Percentiles rank a stretch among this genome's conserved stretches.
Evolutionary conservation across 1,140 invertebrate species (phyloP).

Genomic region (Hyles euphorbiae): DNA sequence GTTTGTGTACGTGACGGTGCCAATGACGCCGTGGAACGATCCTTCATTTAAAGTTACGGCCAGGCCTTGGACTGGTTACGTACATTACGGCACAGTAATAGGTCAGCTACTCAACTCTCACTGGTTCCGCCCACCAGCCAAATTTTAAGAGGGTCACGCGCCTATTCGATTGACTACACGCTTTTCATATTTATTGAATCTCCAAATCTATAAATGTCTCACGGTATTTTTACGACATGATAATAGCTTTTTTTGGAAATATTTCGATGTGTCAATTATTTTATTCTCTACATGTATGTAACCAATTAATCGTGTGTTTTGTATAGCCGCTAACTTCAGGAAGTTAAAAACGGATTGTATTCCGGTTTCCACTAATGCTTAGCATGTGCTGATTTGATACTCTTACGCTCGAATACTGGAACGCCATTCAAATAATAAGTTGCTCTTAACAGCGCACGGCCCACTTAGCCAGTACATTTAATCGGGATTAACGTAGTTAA

Average conservation of each 20-base stretch:
- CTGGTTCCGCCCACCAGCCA: slow-evolving; percentile 29
- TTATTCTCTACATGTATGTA: slow-evolving; percentile 1
- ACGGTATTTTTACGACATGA: too few relatives aligned
- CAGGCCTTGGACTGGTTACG: slow-evolving; percentile 29
- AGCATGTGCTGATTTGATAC: too few relatives aligned
- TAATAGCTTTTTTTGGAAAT: neutral
- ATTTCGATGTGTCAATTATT: neutral
- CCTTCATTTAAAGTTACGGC: slow-evolving; percentile 27
- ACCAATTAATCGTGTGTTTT: neutral
- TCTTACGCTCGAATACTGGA: too few relatives aligned
- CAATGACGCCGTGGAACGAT: slow-evolving; percentile 14
- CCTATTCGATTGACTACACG: slow-evolving; percentile 17
- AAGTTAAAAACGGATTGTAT: neutral
- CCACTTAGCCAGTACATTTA: too few relatives aligned
- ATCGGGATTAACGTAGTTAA: too few relatives aligned
- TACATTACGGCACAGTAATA: slow-evolving; percentile 18
- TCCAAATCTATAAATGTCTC: too few relatives aligned
- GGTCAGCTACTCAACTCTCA: slow-evolving; percentile 18
- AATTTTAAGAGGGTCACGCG: slow-evolving; percentile 24
- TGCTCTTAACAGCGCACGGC: too few relatives aligned
- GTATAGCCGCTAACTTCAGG: too few relatives aligned
- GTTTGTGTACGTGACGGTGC: slow-evolving; percentile 3
- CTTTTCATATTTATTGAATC: too few relatives aligned
- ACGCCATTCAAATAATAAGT: too few relatives aligned
- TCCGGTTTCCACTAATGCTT: neutral